A percentile compares a stretch with the other conserved stretches of the same genome.
phyloP scores from a whole-genome alignment of 2,797 vertebrate genomes.

The Meda fulgida region DNA sequence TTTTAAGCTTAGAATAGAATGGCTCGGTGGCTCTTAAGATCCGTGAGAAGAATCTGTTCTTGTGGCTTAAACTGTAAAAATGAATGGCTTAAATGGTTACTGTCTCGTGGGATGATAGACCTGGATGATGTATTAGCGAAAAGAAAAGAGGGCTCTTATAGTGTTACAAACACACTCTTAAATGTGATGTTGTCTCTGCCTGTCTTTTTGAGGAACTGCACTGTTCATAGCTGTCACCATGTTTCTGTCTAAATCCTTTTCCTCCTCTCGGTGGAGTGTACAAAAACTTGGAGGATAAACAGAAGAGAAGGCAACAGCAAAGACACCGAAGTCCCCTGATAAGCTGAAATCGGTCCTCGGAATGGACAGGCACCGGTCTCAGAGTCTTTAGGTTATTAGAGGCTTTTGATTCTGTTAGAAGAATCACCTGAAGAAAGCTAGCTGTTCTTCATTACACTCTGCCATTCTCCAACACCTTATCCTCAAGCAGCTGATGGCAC shows the following conservation, averaged over 20 bases:
- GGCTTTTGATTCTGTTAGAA: background rate
- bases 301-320: background rate
- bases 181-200: constrained; percentile 23
- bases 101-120: constrained; percentile 43
- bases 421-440: background rate
- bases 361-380: constrained; percentile 2
- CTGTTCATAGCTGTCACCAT: background rate
- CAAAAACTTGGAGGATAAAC: background rate
- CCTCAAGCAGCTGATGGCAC: background rate
- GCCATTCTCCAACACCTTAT: background rate
- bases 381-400: constrained; percentile 4
- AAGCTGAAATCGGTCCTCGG: background rate
- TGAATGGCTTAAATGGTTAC: constrained; percentile 44
- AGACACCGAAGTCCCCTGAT: background rate
- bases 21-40: constrained; percentile 30
- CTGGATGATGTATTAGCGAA: constrained; percentile 8
- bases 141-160: constrained; percentile 22
- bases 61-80: constrained; percentile 49
- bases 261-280: background rate
- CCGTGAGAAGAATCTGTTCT: constrained; percentile 49
- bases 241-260: constrained; percentile 8
- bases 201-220: constrained; percentile 2
- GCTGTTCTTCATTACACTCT: background rate
- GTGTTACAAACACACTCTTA: constrained; percentile 23
- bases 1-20: constrained; percentile 29